Evolutionary conservation across 1,140 invertebrate genomes (phyloP), one percentile per base, ranked within the genome.

Genomic region (Bombus ignitus): DNA sequence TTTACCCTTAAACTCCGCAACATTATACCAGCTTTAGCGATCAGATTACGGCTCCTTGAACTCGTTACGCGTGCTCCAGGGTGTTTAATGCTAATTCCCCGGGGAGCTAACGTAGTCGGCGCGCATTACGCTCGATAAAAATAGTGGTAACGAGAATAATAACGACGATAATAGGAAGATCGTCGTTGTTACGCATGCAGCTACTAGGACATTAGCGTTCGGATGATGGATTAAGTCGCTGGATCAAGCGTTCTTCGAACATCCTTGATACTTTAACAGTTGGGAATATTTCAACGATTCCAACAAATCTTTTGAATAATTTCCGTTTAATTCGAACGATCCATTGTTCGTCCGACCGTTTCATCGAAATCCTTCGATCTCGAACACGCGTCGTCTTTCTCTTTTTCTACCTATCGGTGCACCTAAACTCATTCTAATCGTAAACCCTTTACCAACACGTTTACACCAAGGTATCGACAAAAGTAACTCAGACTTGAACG

Each of bases 41-140:
- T 85, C 83, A 71, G 83, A 85, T 85, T 85, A 80, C 83, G 68
- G 77, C 76, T 85, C 68, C 83, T 85, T 85, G 83, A 85, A 85
- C 83, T 85, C 83, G 68, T 85, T 85, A 85, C 83, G 68, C 83
- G 83, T 84, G 83, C 83, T 80, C 57, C 76, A 10, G 53, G 39
- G 28, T 32, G 83, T 57, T 79, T 85, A 85, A 85, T 85, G 83
- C 68, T 85, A 85, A 85, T 85, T 85, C 68, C 12, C 18, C n/a
- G 71, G 12, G 25, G 13, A 70, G 53, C 81, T n/a, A 57, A 47
- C 47, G 81, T 59, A 80, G 44, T 25, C 76, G 28, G 22, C 77
- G 68, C 1, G 77, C 76, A 85, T 85, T 80, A 72, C 39, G 35
- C 53, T 32, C 79, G 66, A 62, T 72, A 80, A 84, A 79, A 85